Conservation (phyloP, 1,140 invertebrate genomes). For the Habropoda laboriosa region DNA sequence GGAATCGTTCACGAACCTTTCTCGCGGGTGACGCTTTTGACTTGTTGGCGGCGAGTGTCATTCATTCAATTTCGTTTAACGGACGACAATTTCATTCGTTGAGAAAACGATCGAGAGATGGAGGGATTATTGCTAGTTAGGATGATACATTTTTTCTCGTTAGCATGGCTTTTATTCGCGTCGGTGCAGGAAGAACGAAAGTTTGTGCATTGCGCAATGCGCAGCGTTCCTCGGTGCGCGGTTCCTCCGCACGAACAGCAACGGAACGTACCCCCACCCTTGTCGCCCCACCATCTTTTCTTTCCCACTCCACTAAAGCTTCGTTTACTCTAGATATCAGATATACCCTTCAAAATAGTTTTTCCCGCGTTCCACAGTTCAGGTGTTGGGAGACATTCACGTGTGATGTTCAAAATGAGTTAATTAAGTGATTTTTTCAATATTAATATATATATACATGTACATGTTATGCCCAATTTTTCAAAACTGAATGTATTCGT, state of each 20-base stretch:
- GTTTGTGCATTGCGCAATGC: conserved; percentile 78
- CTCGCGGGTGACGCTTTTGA: not conserved
- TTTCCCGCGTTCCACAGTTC: conserved; percentile 24
- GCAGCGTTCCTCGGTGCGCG: conserved; percentile 62
- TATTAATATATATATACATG: not conserved
- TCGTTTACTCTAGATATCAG: not conserved
- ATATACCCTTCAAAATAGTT: not conserved
- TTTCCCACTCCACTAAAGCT: not conserved
- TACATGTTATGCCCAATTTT: no score
- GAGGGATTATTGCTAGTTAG: not conserved
- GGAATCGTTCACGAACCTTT: conserved; percentile 53
- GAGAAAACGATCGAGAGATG: not conserved
- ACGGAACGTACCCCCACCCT: conserved; percentile 58
- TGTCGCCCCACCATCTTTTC: conserved; percentile 28
- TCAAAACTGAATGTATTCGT: not conserved
- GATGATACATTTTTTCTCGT: conserved; percentile 39
- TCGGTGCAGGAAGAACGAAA: conserved; percentile 62
- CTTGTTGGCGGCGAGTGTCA: not conserved
- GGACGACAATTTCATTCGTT: not conserved
- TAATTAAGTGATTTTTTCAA: not conserved
- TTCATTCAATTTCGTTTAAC: not conserved
- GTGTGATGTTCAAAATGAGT: not conserved
- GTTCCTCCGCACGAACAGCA: conserved; percentile 59
- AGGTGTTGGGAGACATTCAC: no score
- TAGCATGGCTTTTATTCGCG: conserved; percentile 29